These are phyloP conservation scores for Tetraneura akinire DNA, from an alignment of 1,140 invertebrate genomes.

Conservation along the genomic window DNA sequence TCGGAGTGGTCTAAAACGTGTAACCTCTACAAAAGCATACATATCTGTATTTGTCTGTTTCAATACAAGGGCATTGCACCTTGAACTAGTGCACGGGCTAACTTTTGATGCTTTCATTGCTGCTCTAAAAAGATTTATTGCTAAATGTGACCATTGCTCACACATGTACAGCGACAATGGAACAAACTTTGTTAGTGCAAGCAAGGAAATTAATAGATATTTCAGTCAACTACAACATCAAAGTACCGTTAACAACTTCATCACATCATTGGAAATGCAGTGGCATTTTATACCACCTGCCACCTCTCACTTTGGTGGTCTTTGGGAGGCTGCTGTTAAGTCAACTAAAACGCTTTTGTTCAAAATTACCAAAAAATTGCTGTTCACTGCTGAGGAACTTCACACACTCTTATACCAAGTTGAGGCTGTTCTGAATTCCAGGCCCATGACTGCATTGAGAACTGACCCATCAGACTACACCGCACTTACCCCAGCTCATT, in stretches of 20 bases:
- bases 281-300: constrained; percentile 28
- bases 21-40: constrained; percentile 19
- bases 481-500: constrained; percentile 55
- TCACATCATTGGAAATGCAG: neutral
- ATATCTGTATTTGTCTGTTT: constrained; percentile 56
- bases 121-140: constrained; percentile 55
- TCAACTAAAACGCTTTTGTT: neutral
- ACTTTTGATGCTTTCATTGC: constrained; percentile 54
- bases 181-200: constrained; percentile 52
- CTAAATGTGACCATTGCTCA: constrained; percentile 43
- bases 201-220: neutral
- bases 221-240: neutral
- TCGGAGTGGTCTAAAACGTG: neutral
- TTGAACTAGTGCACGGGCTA: constrained; percentile 55
- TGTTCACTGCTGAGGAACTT: constrained; percentile 55
- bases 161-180: constrained; percentile 52
- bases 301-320: constrained; percentile 42
- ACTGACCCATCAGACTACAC: constrained; percentile 55
- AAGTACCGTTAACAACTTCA: neutral
- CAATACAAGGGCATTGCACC: constrained; percentile 55
- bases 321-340: constrained; percentile 12
- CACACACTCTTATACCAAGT: constrained; percentile 54
- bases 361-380: neutral
- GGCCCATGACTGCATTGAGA: constrained; percentile 51
- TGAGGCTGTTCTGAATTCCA: constrained; percentile 57